Base-by-base conservation (phyloP, 92 coral and sea anemone genomes). In the Ricordea florida region DNA sequence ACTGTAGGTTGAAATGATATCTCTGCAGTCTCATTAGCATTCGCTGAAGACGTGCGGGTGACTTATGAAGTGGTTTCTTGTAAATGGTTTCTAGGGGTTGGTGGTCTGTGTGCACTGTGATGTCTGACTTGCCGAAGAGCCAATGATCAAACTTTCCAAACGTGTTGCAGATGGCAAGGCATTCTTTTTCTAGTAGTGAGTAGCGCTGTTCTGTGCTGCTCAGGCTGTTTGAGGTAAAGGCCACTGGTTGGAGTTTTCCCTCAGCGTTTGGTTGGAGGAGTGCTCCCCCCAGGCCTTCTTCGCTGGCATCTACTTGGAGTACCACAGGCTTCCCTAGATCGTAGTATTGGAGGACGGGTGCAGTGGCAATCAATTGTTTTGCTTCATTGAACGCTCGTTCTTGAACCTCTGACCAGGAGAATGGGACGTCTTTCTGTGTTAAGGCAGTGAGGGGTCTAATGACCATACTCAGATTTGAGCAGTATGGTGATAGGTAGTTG, bases 401-500 rank as follows among this genome's bases (percentile, higher is more conserved):
- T 66, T 79, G 90, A 4, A n/a, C 79, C 16, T 71, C 29, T 4
- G 90, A 62, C 86, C 86, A 85, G 52, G 44, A 61, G 43, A 72
- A 79, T 38, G 86, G 85, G 24, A 79, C 65, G 50, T 48, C 90
- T 58, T 62, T 25, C 57, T 62, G 66, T 25, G 78, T 58, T 15
- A 83, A 78, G 29, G n/a, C 34, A 11, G 65, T 40, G 24, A 78
- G 71, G 9, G 85, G 90, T 33, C 81, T 48, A 14, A 85, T 85
- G 37, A 30, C 23, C 61, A 72, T 32, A 52, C 74, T 59, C 16
- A 85, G 86, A 29, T 85, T 69, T 42, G 61, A 57, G 59, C 90
- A 85, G 69, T 78, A 85, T 23, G 85, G 85, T 14, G 85, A 78
- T 41, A 85, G 70, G 24, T 72, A 71, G 74, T 85, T 85, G 40